phyloP scores from a whole-genome alignment of 2,888 invertebrate genomes.

The Strigamia crassipes region DNA sequence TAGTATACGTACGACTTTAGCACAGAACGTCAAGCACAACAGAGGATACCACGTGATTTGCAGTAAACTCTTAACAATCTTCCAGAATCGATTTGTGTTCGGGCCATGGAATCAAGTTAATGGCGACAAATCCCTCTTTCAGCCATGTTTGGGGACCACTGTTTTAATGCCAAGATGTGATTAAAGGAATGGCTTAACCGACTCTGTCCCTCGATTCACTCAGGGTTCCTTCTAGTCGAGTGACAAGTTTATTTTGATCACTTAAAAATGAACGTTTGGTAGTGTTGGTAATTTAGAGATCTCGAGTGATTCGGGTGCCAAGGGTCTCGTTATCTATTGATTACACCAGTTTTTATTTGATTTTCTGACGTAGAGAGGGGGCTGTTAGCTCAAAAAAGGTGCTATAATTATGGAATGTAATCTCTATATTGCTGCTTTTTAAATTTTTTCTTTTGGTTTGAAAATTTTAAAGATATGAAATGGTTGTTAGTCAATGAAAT shows the following conservation, averaged over 20 bases:
- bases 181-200: neutral
- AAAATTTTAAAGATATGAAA: neutral
- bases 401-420: neutral
- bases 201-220: neutral
- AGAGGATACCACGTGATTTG: conserved; percentile 45
- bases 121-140: neutral
- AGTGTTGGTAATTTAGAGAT: neutral
- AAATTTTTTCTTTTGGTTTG: neutral
- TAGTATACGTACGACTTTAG: conserved; percentile 49
- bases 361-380: neutral
- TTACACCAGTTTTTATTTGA: neutral
- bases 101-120: neutral
- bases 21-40: conserved; percentile 46
- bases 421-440: neutral
- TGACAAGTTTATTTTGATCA: neutral
- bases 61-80: conserved; percentile 26
- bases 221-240: neutral
- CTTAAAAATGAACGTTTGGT: neutral
- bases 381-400: neutral
- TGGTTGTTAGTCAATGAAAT: neutral
- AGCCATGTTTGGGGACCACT: neutral
- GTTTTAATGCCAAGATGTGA: neutral
- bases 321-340: neutral
- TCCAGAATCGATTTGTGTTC: neutral
- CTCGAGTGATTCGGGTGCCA: neutral